Evolutionary conservation across 1,140 invertebrate genomes (phyloP), one percentile per base, ranked within the genome.

Genomic region (Drosophila parvula): DNA sequence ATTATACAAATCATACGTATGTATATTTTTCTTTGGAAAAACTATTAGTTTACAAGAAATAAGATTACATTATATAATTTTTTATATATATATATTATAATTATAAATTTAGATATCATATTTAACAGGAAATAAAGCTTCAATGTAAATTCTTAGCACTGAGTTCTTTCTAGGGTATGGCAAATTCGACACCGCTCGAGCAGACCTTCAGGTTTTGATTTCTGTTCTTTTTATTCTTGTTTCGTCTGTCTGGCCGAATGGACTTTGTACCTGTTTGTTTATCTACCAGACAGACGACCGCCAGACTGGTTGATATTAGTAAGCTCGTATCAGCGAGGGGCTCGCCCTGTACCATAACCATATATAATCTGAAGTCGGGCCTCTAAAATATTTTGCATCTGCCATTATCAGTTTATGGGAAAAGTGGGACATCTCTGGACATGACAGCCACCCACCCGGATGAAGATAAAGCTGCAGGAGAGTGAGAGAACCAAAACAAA

Each of bases 381-480:
- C 74, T 79, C 85, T 69, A 78, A 81, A 74, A 32, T 36, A 36
- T 38, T 27, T 55, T 4, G 18, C 18, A 38, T 10, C 7, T 48
- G 75, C 78, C 64, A 82, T 85, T 85, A 76, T 70, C 74, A 75
- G 81, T 78, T 78, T 77, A 22, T 58, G 70, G 38, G 4, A 41
- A 14, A 40, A 27, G 34, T 51, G 22, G 22, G 22, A 22, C 22
- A 22, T 22, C 22, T 50, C 81, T 85, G 81, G 44, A 67, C 60
- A 60, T 78, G 82, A 81, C 81, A 78, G 77, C 43, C 14, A 11
- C 5, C 16, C 27, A 16, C 43, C 28, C 28, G 40, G 41, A 32
- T 59, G 64, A 71, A 70, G 70, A 81, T 63, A 59, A 61, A 75
- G 58, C 50, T 77, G 67, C 59, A 11, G 47, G 30, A 6, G 64